phyloP scores from a whole-genome alignment of 2,888 invertebrate species.

The Plutella xylostella region DNA sequence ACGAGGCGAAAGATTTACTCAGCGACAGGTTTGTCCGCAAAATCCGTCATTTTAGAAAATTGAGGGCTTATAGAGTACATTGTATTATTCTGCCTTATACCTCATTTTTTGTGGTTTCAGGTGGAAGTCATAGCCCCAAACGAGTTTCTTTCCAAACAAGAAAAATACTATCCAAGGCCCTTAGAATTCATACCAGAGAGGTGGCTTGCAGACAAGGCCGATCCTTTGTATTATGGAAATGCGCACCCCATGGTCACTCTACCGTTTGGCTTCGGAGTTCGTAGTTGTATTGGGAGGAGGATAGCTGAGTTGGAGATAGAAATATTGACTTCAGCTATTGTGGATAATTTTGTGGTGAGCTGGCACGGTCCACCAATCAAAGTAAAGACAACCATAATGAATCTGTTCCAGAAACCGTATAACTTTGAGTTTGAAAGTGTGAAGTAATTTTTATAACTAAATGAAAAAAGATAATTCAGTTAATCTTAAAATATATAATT shows the following conservation, averaged over 20 bases:
- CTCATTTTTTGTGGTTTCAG: conserved; percentile 45
- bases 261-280: conserved; percentile 77
- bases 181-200: conserved; percentile 74
- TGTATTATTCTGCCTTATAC: too few relatives aligned
- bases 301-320: conserved; percentile 80
- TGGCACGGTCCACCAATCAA: conserved; percentile 52
- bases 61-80: too few relatives aligned
- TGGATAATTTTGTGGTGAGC: conserved; percentile 33
- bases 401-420: conserved; percentile 40
- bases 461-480: too few relatives aligned
- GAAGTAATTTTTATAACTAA: too few relatives aligned
- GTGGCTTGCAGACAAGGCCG: conserved; percentile 71
- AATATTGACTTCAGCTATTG: conserved; percentile 46
- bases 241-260: conserved; percentile 71
- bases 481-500: too few relatives aligned
- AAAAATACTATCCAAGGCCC: conserved; percentile 68
- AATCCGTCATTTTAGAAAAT: too few relatives aligned
- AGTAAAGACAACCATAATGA: conserved; percentile 33
- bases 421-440: conserved; percentile 33
- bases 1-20: too few relatives aligned
- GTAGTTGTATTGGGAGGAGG: conserved; percentile 77
- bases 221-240: conserved; percentile 51
- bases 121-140: conserved; percentile 82
- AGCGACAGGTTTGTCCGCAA: too few relatives aligned
- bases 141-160: conserved; percentile 70